Evolutionary conservation across 2,113 vertebrate genomes (phyloP), one percentile per base, ranked within the genome.

Genomic region (Alethe diademata): DNA sequence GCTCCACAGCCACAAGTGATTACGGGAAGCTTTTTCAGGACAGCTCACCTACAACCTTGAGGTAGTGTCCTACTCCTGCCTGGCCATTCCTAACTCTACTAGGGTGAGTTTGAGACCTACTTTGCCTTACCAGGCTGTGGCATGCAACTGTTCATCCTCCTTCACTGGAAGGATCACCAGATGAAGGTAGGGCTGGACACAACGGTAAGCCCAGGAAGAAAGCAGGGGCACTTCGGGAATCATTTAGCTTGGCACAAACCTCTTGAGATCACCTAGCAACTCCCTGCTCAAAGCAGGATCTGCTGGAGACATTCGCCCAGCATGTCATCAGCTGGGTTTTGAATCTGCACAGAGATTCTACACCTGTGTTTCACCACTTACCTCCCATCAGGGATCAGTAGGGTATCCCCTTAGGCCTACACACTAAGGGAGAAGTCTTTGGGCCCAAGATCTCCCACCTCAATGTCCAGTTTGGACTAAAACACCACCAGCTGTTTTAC

Each of bases 71-170:
- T 38, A 83, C 60, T 31, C 19, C 51, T 58, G 13, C 6, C 11
- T 19, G 40, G 45, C 2, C 4, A 75, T 38, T 66, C 31, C 17
- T 3, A 58, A 23, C 22, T 13, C 19, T 7, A 26, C 19, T 3
- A 76, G 31, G 22, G 13, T 4, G 19, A 66, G 23, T 36, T 26
- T 8, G 19, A 50, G 19, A 65, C 25, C 19, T 1, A 15, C 4
- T 20, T 28, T 9, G 31, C 12, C 7, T 25, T 42, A 50, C 11
- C 20, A 62, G 31, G 19, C 74, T 67, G 12, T 18, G 48, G 20
- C 53, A 73, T 35, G 15, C 22, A 73, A 4, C 12, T 19, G 12
- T 1, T 0, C 3, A 33, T 19, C 19, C 12, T 40, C 56, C 51
- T 73, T 53, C 38, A 14, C 14, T 10, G 17, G 20, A 38, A 76